Evolutionary conservation across 2,113 vertebrate genomes (phyloP).

Genomic region (Megaceryle maxima): DNA sequence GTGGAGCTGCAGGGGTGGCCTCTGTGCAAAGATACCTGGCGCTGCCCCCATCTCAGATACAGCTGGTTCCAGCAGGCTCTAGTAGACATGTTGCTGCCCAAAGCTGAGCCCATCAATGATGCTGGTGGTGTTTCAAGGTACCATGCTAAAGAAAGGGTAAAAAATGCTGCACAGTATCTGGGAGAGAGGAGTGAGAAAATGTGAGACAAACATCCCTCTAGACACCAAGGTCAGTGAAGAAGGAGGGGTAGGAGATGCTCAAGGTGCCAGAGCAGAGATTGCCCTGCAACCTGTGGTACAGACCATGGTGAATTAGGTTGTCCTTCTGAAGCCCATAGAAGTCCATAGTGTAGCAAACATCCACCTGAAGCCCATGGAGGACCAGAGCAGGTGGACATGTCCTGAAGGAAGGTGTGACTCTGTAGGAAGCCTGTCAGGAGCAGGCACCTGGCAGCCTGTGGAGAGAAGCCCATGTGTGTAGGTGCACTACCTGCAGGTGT

Average conservation of each 20-base stretch:
- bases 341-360: background rate
- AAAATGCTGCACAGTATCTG: background rate
- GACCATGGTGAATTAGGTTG: background rate
- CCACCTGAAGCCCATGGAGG: background rate
- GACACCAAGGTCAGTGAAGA: too few species aligned
- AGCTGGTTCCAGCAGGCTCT: background rate
- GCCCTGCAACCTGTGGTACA: too few species aligned
- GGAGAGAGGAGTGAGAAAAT: background rate
- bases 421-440: background rate
- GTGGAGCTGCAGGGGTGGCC: background rate
- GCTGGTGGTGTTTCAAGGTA: background rate
- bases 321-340: background rate
- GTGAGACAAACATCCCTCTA: background rate
- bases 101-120: background rate
- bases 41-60: background rate
- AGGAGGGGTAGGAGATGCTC: background rate
- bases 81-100: background rate
- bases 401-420: background rate
- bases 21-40: background rate
- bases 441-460: background rate
- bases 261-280: fast-evolving
- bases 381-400: background rate
- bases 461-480: background rate
- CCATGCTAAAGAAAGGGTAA: background rate
- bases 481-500: too few species aligned